Percentiles rank a stretch among this genome's conserved stretches.
These are phyloP conservation scores for Drosophila subquinaria DNA, from an alignment of 2,888 invertebrate species.

Conservation along the genomic window DNA sequence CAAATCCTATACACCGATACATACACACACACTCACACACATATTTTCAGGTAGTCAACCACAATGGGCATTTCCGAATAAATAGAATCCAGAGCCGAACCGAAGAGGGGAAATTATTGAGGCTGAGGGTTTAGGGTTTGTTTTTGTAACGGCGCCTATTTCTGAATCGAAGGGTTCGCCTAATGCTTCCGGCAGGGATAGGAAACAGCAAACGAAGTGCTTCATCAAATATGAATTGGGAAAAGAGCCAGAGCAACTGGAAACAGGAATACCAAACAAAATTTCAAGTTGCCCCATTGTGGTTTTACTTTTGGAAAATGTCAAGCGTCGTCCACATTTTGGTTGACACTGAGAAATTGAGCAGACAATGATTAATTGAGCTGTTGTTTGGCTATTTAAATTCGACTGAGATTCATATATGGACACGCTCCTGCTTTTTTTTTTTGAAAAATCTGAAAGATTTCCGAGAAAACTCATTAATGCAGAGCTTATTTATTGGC, in stretches of 20 bases:
- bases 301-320: slow-evolving; percentile 30
- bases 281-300: slow-evolving; percentile 33
- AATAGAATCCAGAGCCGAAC: slow-evolving; percentile 32
- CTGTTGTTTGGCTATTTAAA: slow-evolving; percentile 63
- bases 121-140: slow-evolving; percentile 21
- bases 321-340: slow-evolving; percentile 15
- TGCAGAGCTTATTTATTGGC: slow-evolving; percentile 63
- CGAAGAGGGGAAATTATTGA: slow-evolving; percentile 17
- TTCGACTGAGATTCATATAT: slow-evolving; percentile 24
- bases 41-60: slow-evolving; percentile 48
- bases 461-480: slow-evolving; percentile 65
- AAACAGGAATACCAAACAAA: slow-evolving; percentile 9
- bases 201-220: slow-evolving; percentile 58
- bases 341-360: slow-evolving; percentile 61
- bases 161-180: slow-evolving; percentile 39
- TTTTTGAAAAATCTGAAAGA: slow-evolving; percentile 15
- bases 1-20: slow-evolving; percentile 43
- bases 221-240: slow-evolving; percentile 74
- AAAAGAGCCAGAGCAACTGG: background rate
- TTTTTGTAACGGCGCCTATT: slow-evolving; percentile 47
- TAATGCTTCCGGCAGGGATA: slow-evolving; percentile 45
- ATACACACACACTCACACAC: slow-evolving; percentile 9
- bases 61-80: slow-evolving; percentile 47
- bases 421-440: background rate
- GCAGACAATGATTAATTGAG: slow-evolving; percentile 78